These are phyloP conservation scores for Heliothis peltigera DNA, from an alignment of 2,888 invertebrate species.

Conservation along the genomic window DNA sequence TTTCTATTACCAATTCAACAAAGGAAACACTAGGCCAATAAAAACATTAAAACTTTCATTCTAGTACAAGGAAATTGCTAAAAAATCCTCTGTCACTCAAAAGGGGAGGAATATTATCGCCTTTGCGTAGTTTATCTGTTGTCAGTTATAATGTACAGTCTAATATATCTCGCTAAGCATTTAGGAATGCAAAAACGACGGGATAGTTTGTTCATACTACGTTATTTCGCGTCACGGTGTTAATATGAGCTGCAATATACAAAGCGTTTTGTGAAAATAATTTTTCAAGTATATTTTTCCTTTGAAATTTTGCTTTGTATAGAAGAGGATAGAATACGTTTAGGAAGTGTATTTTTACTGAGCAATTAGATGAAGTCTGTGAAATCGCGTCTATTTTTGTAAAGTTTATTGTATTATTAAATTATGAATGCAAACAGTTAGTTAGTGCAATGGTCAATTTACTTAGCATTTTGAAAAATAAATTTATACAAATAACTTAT, in stretches of 20 bases:
- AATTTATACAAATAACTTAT: too few relatives aligned
- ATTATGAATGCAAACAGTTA: too few relatives aligned
- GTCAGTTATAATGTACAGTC: neutral
- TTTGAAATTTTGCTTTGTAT: neutral
- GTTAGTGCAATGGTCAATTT: too few relatives aligned
- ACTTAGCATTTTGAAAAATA: too few relatives aligned
- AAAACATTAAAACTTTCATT: neutral
- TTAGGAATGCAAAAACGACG: neutral
- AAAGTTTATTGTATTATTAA: too few relatives aligned
- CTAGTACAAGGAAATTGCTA: neutral
- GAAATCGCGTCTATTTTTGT: too few relatives aligned
- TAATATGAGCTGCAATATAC: neutral
- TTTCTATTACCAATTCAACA: neutral
- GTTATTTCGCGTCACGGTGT: neutral
- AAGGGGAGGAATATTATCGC: neutral
- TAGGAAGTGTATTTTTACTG: neutral
- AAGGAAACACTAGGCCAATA: neutral
- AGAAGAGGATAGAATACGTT: neutral
- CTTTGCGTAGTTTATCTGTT: neutral
- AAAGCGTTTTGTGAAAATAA: neutral
- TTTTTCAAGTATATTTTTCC: neutral
- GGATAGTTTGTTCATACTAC: neutral
- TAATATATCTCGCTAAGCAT: neutral
- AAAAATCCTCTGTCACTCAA: neutral
- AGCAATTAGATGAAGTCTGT: neutral